Evolutionary conservation across 2,888 invertebrate species (phyloP).

Genomic region (Agriopis aurantiaria): DNA sequence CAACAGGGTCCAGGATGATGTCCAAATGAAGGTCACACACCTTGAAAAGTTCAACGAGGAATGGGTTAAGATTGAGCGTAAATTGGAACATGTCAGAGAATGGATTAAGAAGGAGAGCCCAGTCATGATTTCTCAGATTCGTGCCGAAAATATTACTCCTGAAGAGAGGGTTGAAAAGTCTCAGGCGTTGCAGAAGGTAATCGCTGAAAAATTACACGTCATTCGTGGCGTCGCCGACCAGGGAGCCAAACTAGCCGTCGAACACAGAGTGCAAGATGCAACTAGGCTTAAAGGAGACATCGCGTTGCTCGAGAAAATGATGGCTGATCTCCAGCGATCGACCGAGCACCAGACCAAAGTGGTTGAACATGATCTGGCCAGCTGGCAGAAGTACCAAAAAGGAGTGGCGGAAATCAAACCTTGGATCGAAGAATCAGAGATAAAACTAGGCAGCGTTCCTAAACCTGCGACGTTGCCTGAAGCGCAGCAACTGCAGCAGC

Average conservation of each 20-base stretch:
- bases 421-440: slow-evolving; percentile 95
- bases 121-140: slow-evolving; percentile 90
- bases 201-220: slow-evolving; percentile 91
- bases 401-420: slow-evolving; percentile 93
- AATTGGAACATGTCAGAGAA: slow-evolving; percentile 91
- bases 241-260: slow-evolving; percentile 90
- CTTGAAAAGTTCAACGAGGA: slow-evolving; percentile 93
- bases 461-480: slow-evolving; percentile 93
- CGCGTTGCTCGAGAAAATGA: slow-evolving; percentile 90
- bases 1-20: slow-evolving; percentile 91
- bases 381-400: slow-evolving; percentile 94
- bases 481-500: slow-evolving; percentile 91
- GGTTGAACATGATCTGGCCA: slow-evolving; percentile 92
- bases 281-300: slow-evolving; percentile 92
- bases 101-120: slow-evolving; percentile 94
- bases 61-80: slow-evolving; percentile 92
- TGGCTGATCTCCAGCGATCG: slow-evolving; percentile 91
- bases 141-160: slow-evolving; percentile 92
- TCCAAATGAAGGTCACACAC: slow-evolving; percentile 92
- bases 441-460: slow-evolving; percentile 90
- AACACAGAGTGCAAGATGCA: slow-evolving; percentile 90
- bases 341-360: slow-evolving; percentile 92
- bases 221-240: slow-evolving; percentile 91
- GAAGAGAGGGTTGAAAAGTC: slow-evolving; percentile 93
- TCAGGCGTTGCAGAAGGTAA: slow-evolving; percentile 90